A percentile compares a stretch with the other conserved stretches of the same genome.
These are phyloP conservation scores for Callosobruchus maculatus DNA, from an alignment of 2,888 invertebrate species.

Conservation along the genomic window DNA sequence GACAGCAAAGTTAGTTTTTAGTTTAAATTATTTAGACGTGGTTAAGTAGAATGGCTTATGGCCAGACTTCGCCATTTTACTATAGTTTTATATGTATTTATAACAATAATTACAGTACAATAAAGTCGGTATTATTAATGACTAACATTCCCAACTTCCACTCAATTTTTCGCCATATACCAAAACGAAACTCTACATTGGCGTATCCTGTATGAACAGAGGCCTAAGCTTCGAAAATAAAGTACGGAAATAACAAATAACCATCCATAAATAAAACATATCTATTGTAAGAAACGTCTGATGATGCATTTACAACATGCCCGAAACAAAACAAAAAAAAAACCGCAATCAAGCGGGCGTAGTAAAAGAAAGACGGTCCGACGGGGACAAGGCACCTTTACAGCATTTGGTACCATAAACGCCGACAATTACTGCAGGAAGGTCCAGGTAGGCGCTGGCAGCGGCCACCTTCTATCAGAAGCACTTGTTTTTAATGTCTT, in stretches of 20 bases:
- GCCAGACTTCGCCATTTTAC: too few species aligned
- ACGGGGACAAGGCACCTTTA: neutral
- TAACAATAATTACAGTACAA: too few species aligned
- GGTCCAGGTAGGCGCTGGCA: conserved; percentile 13
- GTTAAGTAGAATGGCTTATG: too few species aligned
- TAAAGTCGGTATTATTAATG: too few species aligned
- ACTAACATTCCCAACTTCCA: too few species aligned
- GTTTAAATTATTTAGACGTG: too few species aligned
- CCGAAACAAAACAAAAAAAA: neutral
- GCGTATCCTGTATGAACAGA: too few species aligned
- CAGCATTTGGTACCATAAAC: neutral
- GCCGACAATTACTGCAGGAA: neutral
- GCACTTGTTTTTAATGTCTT: conserved; percentile 47
- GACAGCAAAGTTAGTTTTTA: too few species aligned
- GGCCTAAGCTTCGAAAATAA: too few species aligned
- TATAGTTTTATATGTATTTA: too few species aligned
- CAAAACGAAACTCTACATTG: too few species aligned
- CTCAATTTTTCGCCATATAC: too few species aligned
- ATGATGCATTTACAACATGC: neutral
- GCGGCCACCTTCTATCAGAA: conserved; percentile 34
- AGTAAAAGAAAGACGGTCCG: neutral
- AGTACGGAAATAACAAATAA: neutral
- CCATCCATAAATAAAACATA: neutral
- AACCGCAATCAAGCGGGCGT: neutral
- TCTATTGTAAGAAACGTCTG: neutral